Conservation (phyloP, 2,797 vertebrate genomes). For the Aplochiton taeniatus region DNA sequence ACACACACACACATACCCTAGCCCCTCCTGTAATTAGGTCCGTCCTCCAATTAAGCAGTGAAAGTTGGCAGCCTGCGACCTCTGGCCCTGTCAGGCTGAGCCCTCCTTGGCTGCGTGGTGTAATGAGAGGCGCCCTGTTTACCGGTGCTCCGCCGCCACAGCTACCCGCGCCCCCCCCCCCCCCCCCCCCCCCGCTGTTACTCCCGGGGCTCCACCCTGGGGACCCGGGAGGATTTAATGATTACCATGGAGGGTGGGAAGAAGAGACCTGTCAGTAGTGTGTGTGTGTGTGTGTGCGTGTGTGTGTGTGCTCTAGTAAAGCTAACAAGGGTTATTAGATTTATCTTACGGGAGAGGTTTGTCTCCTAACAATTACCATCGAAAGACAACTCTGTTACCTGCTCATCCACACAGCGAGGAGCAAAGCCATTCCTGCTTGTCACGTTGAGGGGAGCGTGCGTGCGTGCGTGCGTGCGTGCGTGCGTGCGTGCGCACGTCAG, state of each 20-base stretch:
- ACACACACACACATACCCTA: background rate
- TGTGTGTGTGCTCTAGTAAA: constrained; percentile 12
- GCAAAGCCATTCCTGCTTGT: constrained; percentile 28
- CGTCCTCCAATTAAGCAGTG: constrained; percentile 67
- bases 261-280: constrained; percentile 21
- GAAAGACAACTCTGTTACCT: background rate
- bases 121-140: constrained; percentile 70
- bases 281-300: constrained; percentile 1
- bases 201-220: too few relatives aligned
- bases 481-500: too few relatives aligned
- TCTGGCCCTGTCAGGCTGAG: constrained; percentile 58
- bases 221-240: constrained; percentile 47
- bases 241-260: constrained; percentile 25
- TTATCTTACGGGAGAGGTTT: constrained; percentile 16
- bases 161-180: background rate
- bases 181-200: background rate
- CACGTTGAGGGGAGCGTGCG: too few relatives aligned
- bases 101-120: constrained; percentile 41
- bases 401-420: constrained; percentile 50
- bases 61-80: constrained; percentile 70
- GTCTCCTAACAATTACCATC: constrained; percentile 8
- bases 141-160: constrained; percentile 19
- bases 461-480: too few relatives aligned
- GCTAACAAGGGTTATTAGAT: constrained; percentile 26
- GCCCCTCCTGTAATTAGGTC: constrained; percentile 62